Evolutionary conservation across 1,140 invertebrate genomes (phyloP).

Genomic region (Drosophila santomea): DNA sequence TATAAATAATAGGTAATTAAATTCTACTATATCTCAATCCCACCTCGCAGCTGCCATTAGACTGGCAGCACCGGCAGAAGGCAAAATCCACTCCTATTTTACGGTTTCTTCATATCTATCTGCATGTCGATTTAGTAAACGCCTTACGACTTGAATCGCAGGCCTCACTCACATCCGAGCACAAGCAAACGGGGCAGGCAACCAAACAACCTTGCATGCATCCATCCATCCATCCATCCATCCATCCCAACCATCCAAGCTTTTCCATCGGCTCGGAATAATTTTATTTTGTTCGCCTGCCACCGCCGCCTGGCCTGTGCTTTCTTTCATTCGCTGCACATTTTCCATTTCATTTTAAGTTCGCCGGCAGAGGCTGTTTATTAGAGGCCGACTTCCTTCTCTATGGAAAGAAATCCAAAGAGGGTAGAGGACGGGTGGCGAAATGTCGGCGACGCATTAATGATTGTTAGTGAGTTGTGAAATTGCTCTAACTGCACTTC

Average conservation of each 20-base stretch:
- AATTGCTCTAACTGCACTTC: slow-evolving; percentile 82
- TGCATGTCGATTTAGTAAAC: slow-evolving; percentile 49
- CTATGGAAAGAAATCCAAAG: slow-evolving; percentile 5
- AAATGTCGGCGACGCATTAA: slow-evolving; percentile 78
- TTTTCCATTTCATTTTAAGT: slow-evolving; percentile 83
- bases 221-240: slow-evolving; percentile 18
- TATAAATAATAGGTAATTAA: background rate
- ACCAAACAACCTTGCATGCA: slow-evolving; percentile 9
- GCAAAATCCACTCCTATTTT: slow-evolving; percentile 31
- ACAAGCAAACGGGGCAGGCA: slow-evolving; percentile 29
- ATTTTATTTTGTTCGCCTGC: slow-evolving; percentile 41
- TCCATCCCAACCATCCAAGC: slow-evolving; percentile 24
- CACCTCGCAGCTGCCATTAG: slow-evolving; percentile 37
- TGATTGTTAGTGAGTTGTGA: slow-evolving; percentile 83
- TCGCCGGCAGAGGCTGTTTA: slow-evolving; percentile 64
- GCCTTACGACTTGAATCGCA: slow-evolving; percentile 46
- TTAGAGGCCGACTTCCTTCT: slow-evolving; percentile 71
- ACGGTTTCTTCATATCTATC: slow-evolving; percentile 32
- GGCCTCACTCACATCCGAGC: slow-evolving; percentile 48
- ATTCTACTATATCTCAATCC: slow-evolving; percentile 8
- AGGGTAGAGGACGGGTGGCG: slow-evolving; percentile 21
- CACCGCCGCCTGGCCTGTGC: slow-evolving; percentile 19
- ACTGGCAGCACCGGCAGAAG: background rate
- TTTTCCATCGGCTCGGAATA: slow-evolving; percentile 34
- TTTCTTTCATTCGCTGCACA: slow-evolving; percentile 73